Evolutionary conservation across 2,797 vertebrate species (phyloP).

Genomic region (Tapirus indicus): DNA sequence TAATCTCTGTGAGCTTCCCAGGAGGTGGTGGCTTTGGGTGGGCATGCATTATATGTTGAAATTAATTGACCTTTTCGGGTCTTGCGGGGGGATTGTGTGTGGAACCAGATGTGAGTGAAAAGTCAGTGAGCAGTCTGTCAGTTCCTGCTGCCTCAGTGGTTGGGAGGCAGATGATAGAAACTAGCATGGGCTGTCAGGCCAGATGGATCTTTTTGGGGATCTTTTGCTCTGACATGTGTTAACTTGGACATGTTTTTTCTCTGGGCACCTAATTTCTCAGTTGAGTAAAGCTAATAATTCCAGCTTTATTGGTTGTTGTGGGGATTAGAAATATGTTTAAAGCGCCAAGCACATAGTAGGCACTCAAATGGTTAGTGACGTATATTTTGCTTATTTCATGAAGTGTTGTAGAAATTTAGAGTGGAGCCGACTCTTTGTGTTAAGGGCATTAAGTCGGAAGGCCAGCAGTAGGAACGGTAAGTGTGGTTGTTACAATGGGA

Average conservation of each 20-base stretch:
- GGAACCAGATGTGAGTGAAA: neutral
- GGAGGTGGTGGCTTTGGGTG: neutral
- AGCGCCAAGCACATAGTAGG: neutral
- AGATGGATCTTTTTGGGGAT: neutral
- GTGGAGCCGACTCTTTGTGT: neutral
- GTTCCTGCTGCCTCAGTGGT: neutral
- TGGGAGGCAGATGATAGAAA: neutral
- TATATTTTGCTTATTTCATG: constrained; percentile 39
- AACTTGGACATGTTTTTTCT: neutral
- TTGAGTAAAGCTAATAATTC: neutral
- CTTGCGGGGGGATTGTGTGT: neutral
- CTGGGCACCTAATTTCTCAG: neutral
- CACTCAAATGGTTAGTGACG: neutral
- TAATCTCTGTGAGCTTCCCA: neutral
- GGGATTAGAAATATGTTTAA: constrained; percentile 2
- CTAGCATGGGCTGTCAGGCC: neutral
- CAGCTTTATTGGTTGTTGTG: neutral
- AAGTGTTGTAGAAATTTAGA: neutral
- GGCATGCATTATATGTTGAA: neutral
- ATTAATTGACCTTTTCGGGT: constrained; percentile 29
- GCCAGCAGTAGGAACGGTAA: neutral
- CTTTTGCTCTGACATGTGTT: neutral
- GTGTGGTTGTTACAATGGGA: neutral
- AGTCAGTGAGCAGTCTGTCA: neutral
- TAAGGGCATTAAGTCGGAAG: neutral